These are phyloP conservation scores for Drosophila bifasciata DNA, from an alignment of 1,140 invertebrate genomes.

Conservation along the genomic window DNA sequence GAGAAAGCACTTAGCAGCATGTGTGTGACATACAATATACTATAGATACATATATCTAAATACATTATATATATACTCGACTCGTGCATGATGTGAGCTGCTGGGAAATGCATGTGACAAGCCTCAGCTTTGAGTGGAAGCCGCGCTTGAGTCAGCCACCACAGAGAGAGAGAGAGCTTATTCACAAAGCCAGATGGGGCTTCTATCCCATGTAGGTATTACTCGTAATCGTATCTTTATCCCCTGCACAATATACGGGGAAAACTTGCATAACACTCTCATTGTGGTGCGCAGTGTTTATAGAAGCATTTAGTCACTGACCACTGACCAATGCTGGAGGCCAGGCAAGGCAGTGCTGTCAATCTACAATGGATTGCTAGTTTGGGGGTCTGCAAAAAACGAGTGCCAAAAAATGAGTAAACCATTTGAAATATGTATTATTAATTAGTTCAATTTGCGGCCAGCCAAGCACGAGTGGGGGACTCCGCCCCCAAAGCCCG, in stretches of 20 bases:
- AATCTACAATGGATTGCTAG: slow-evolving; percentile 30
- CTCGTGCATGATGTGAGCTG: background rate
- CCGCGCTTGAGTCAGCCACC: slow-evolving; percentile 14
- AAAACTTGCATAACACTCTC: slow-evolving; percentile 42
- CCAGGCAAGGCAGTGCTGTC: slow-evolving; percentile 14
- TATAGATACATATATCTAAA: no score
- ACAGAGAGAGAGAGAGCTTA: slow-evolving; percentile 6
- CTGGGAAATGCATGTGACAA: slow-evolving; percentile 33
- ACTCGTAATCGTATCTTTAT: slow-evolving; percentile 19
- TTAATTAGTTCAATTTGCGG: slow-evolving; percentile 76
- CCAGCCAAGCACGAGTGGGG: slow-evolving; percentile 55
- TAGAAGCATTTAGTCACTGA: slow-evolving; percentile 42
- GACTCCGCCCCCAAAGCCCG: slow-evolving; percentile 31
- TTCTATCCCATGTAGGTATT: no score
- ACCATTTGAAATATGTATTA: slow-evolving; percentile 66
- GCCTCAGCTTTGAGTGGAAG: slow-evolving; percentile 15
- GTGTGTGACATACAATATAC: slow-evolving; percentile 5
- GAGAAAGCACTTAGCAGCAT: slow-evolving; percentile 45
- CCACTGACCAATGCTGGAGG: slow-evolving; percentile 23
- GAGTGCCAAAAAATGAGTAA: slow-evolving; percentile 43
- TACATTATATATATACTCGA: no score
- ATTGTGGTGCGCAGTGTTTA: slow-evolving; percentile 21
- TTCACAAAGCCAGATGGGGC: background rate
- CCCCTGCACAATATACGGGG: slow-evolving; percentile 18
- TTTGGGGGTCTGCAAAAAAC: slow-evolving; percentile 20